Conservation (phyloP, 2,888 invertebrate genomes). For the Ferdinandea cuprea region DNA sequence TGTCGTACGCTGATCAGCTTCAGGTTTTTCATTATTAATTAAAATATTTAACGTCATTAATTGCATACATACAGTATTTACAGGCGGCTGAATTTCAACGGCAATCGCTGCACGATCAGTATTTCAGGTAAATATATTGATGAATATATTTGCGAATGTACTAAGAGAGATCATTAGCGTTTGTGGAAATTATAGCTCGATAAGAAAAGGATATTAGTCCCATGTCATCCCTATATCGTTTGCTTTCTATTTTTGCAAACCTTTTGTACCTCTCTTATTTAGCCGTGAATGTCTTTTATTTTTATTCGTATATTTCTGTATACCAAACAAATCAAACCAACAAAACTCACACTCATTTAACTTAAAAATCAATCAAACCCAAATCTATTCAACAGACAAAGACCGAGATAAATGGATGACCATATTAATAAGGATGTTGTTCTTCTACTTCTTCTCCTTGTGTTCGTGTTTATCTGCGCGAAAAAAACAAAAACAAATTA, state of each 20-base stretch:
- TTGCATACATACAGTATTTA: slow-evolving; percentile 83
- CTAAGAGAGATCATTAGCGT: too few species aligned
- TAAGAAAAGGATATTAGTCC: too few species aligned
- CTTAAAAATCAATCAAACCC: neutral
- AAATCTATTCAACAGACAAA: slow-evolving; percentile 80
- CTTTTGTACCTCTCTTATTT: too few species aligned
- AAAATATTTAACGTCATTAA: slow-evolving; percentile 81
- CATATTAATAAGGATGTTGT: slow-evolving; percentile 68
- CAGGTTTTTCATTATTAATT: slow-evolving; percentile 82
- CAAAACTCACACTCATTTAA: neutral
- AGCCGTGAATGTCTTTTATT: slow-evolving; percentile 29
- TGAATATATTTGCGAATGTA: neutral
- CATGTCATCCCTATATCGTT: too few species aligned
- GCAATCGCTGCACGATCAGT: slow-evolving; percentile 83
- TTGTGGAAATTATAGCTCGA: too few species aligned
- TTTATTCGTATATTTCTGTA: slow-evolving; percentile 5
- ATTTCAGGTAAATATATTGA: slow-evolving; percentile 81
- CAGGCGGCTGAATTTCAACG: slow-evolving; percentile 84
- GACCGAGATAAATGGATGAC: slow-evolving; percentile 82
- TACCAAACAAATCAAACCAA: neutral
- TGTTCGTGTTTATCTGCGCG: slow-evolving; percentile 69
- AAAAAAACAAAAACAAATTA: slow-evolving; percentile 57
- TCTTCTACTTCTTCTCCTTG: slow-evolving; percentile 68
- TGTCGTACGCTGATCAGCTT: slow-evolving; percentile 83
- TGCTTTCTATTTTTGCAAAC: too few species aligned